Evolutionary conservation across 2,797 vertebrate genomes (phyloP).

Genomic region (Macropodus opercularis): DNA sequence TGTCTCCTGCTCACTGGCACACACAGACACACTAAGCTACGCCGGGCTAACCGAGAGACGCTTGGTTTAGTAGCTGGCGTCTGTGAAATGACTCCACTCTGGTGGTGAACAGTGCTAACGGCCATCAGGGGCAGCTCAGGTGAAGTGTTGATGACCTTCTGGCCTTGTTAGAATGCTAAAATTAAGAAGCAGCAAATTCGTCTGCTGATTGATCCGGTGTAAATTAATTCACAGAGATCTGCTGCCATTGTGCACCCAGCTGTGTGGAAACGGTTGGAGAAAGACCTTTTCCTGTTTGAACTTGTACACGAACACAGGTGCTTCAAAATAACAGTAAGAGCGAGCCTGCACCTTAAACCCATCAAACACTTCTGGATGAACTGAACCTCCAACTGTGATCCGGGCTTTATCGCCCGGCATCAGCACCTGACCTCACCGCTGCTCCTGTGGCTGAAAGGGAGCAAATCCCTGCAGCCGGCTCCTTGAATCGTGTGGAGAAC

Average conservation of each 20-base stretch:
- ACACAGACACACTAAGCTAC: slow-evolving; percentile 3
- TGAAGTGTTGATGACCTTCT: not conserved
- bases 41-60: slow-evolving; percentile 14
- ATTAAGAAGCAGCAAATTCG: no score
- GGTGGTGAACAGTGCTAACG: slow-evolving; percentile 12
- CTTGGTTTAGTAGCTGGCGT: slow-evolving; percentile 8
- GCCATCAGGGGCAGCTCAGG: not conserved
- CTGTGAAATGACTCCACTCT: slow-evolving; percentile 17
- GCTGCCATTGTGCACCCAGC: not conserved
- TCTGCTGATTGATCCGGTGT: not conserved
- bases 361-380: slow-evolving; percentile 58
- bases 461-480: slow-evolving; percentile 41
- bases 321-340: no score
- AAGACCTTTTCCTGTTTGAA: not conserved
- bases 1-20: slow-evolving; percentile 13
- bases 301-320: no score
- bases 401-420: slow-evolving; percentile 54
- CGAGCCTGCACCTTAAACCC: slow-evolving; percentile 39
- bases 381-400: slow-evolving; percentile 40
- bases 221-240: not conserved
- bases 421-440: slow-evolving; percentile 53
- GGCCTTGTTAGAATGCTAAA: slow-evolving; percentile 5
- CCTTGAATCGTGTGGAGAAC: slow-evolving; percentile 34
- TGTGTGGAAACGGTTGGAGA: not conserved
- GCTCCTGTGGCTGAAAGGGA: slow-evolving; percentile 39